phyloP scores from a whole-genome alignment of 2,888 invertebrate genomes.

The Amblyteles armatorius region DNA sequence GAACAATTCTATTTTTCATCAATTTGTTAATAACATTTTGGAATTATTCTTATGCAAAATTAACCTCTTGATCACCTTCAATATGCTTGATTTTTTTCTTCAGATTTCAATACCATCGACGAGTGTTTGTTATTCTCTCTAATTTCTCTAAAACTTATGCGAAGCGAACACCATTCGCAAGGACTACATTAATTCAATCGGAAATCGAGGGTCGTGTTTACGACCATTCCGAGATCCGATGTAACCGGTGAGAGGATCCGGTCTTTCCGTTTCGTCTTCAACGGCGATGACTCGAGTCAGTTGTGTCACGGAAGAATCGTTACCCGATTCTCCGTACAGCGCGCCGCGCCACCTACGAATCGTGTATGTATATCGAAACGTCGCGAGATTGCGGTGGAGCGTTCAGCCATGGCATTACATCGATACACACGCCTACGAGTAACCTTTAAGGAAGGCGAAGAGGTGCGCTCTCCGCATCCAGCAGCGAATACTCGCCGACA shows the following conservation, averaged over 20 bases:
- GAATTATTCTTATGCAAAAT: no score
- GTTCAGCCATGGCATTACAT: constrained; percentile 36
- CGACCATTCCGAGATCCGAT: constrained; percentile 24
- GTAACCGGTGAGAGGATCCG: not conserved
- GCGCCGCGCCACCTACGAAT: constrained; percentile 15
- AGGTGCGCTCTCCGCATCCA: constrained; percentile 62
- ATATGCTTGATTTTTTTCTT: no score
- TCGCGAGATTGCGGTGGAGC: constrained; percentile 52
- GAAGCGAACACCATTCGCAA: no score
- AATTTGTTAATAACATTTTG: no score
- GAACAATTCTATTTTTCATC: no score
- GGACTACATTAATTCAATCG: not conserved
- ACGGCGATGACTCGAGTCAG: constrained; percentile 56
- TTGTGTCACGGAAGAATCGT: constrained; percentile 58
- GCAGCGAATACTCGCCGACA: constrained; percentile 51
- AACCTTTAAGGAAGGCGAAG: constrained; percentile 66
- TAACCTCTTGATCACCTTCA: no score
- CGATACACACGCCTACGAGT: constrained; percentile 62
- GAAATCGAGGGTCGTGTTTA: no score
- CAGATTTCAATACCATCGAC: no score
- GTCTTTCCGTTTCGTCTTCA: constrained; percentile 47
- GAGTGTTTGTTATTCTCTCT: no score
- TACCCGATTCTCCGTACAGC: constrained; percentile 28
- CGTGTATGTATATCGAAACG: constrained; percentile 52
- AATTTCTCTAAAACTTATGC: no score